Conservation (phyloP, 2,888 invertebrate species). For the Taphrorychus bicolor region DNA sequence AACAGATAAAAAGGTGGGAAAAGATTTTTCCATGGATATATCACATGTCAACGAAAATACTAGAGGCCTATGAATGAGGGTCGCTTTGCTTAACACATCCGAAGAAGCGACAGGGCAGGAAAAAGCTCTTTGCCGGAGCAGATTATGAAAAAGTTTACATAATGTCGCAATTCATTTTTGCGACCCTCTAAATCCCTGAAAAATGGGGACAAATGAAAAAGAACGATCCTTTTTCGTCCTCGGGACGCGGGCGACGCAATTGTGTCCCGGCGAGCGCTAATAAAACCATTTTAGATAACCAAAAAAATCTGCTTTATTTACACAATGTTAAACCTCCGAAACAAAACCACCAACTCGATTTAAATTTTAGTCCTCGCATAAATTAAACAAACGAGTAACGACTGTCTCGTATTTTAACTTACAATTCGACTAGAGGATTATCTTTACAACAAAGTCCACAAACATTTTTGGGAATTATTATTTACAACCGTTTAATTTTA, state of each 20-base stretch:
- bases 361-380: not conserved
- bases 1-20: too few species aligned
- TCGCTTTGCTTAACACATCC: too few species aligned
- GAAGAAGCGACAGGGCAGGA: not conserved
- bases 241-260: not conserved
- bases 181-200: conserved; percentile 25
- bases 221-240: conserved; percentile 9
- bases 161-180: conserved; percentile 28
- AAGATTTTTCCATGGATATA: too few species aligned
- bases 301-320: conserved; percentile 5
- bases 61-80: too few species aligned
- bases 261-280: not conserved
- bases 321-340: not conserved
- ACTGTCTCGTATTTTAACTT: too few species aligned
- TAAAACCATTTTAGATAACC: conserved; percentile 4
- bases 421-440: not conserved
- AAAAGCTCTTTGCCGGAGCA: conserved; percentile 17
- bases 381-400: not conserved
- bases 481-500: conserved; percentile 1
- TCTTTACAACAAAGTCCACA: conserved; percentile 1
- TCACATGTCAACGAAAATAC: too few species aligned
- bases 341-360: not conserved
- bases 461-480: conserved; percentile 1
- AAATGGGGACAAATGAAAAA: conserved; percentile 19
- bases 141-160: conserved; percentile 33